Percentiles rank a stretch among this genome's conserved stretches.
These are phyloP conservation scores for Xenops minutus DNA, from an alignment of 2,797 vertebrate genomes.

Conservation along the genomic window DNA sequence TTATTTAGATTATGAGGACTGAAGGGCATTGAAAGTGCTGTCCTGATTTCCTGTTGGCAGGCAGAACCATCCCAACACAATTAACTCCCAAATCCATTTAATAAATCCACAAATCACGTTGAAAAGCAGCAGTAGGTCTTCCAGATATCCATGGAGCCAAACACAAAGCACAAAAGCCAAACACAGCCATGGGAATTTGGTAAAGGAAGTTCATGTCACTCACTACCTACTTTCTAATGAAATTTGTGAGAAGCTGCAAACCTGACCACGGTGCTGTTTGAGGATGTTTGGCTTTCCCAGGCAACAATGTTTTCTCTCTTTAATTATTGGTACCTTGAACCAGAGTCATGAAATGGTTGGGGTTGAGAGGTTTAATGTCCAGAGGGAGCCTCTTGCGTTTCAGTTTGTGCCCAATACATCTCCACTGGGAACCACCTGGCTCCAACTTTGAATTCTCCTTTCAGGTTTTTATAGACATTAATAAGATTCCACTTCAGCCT, in stretches of 20 bases:
- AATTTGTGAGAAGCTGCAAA: not conserved
- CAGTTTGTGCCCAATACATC: not conserved
- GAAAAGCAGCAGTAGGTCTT: not conserved
- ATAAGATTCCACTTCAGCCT: not conserved
- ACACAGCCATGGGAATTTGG: not conserved
- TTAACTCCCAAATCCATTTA: conserved; percentile 57
- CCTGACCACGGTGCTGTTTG: not conserved
- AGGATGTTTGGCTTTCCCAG: not conserved
- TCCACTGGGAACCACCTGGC: not conserved
- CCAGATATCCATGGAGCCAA: not conserved
- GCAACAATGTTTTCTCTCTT: not conserved
- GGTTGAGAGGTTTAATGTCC: not conserved
- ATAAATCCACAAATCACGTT: not conserved
- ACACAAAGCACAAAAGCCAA: not conserved
- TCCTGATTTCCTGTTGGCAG: conserved; percentile 36
- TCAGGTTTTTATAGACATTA: not conserved
- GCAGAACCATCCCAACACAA: conserved; percentile 40
- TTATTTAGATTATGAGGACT: conserved; percentile 12
- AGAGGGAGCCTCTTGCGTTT: not conserved
- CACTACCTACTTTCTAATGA: not conserved
- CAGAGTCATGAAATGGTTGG: not conserved
- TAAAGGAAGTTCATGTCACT: not conserved
- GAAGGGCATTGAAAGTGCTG: conserved; percentile 19
- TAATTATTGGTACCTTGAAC: not conserved
- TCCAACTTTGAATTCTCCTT: not conserved